Evolutionary conservation across 2,888 invertebrate genomes (phyloP).

Genomic region (Erebia ligea): DNA sequence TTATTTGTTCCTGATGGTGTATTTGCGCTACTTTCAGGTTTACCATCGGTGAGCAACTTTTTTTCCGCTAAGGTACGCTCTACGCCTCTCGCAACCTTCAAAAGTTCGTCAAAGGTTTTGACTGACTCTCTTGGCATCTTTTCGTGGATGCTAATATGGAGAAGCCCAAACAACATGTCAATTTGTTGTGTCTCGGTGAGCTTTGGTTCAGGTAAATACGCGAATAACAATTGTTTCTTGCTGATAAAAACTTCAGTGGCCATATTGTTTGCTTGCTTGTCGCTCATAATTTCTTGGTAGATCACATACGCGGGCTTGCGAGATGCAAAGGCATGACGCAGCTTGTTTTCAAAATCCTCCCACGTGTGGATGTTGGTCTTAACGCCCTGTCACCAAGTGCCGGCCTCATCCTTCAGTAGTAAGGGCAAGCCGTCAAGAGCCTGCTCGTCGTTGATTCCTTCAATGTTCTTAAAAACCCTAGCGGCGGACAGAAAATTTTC

Average conservation of each 20-base stretch:
- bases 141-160: slow-evolving; percentile 5
- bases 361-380: slow-evolving; percentile 27
- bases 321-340: slow-evolving; percentile 34
- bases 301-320: slow-evolving; percentile 31
- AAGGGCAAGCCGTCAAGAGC: slow-evolving; percentile 25
- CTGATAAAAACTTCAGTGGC: slow-evolving; percentile 33
- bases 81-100: not conserved
- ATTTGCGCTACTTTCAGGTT: not conserved
- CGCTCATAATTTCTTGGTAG: slow-evolving; percentile 34
- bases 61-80: slow-evolving; percentile 1
- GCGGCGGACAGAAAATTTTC: slow-evolving; percentile 23
- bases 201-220: slow-evolving; percentile 4
- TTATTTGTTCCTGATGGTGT: not conserved
- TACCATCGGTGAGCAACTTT: not conserved
- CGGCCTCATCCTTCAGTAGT: slow-evolving; percentile 28
- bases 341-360: slow-evolving; percentile 25
- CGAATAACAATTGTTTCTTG: slow-evolving; percentile 5
- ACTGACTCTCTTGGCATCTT: slow-evolving; percentile 13
- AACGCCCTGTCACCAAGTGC: slow-evolving; percentile 35
- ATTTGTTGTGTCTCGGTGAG: slow-evolving; percentile 20
- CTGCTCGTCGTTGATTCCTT: slow-evolving; percentile 24
- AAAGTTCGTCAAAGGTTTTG: slow-evolving; percentile 5
- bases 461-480: slow-evolving; percentile 17
- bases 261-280: slow-evolving; percentile 20
- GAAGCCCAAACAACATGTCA: slow-evolving; percentile 13